These are phyloP conservation scores for Pelusios castaneus DNA, from an alignment of 2,113 vertebrate genomes.

Conservation along the genomic window DNA sequence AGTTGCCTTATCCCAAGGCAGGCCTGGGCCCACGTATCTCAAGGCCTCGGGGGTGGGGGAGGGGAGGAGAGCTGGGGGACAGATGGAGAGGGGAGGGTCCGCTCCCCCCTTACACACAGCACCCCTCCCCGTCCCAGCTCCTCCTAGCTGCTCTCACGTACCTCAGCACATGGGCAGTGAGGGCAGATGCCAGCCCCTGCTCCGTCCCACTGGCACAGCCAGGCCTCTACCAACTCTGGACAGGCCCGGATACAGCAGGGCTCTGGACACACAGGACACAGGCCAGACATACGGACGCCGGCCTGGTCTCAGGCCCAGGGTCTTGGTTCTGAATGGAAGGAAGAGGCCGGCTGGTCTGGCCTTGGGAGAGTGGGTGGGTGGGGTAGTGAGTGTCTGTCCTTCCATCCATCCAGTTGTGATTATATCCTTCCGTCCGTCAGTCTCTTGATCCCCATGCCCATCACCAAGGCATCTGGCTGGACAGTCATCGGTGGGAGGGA, in stretches of 20 bases:
- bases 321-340: neutral
- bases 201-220: neutral
- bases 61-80: neutral
- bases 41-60: neutral
- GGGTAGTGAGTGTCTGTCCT: no score
- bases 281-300: no score
- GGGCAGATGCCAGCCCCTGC: neutral
- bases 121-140: neutral
- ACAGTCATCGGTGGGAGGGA: no score
- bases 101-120: no score
- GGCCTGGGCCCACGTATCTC: neutral
- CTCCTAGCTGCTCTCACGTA: neutral
- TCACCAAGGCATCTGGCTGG: no score
- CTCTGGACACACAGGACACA: no score
- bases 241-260: no score
- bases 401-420: neutral
- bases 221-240: neutral
- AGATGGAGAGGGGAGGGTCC: neutral
- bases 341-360: neutral
- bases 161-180: neutral
- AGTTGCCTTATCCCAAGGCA: no score
- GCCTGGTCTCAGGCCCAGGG: no score
- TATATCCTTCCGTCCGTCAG: neutral
- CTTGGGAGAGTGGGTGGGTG: no score
- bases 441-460: neutral